Evolutionary conservation across 2,888 invertebrate genomes (phyloP), one percentile per base, ranked within the genome.

Genomic region (Troides aeacus): DNA sequence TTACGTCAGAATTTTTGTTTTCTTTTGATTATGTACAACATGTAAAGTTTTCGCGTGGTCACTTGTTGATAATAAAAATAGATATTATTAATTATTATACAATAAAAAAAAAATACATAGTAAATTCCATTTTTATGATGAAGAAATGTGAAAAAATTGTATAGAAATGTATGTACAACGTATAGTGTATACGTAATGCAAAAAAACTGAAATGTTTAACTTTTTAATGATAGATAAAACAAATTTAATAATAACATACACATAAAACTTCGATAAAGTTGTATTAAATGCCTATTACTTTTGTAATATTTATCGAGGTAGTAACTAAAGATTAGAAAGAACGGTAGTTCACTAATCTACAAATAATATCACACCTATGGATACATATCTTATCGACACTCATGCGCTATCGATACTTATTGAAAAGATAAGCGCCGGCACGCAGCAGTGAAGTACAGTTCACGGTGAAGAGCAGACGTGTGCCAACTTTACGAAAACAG

Each of bases 371-470:
- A 50, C 39, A 46, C n/a, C n/a, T 62, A 57, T 59, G 59, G 58
- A 42, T 62, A 65, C 21, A 66, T 70, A 70, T 66, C 66, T 59
- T 66, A 69, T 69, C 69, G 69, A 66, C 18, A 62, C 62, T 66
- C 62, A 58, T 36, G n/a, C 59, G 58, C 59, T 70, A 70, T 70
- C 70, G 70, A 70, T 66, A 66, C 56, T 66, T 70, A 70, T 70
- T 66, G 63, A 65, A 65, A 66, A 66, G 69, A 66, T 66, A 70
- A n/a, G 30, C 39, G 50, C 65, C 17, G 18, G 21, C 21, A 62
- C 50, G 5, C 64, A 30, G 46, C 70, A 70, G 66, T 70, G 23
- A 17, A 62, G n/a, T 60, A 53, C 21, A 60, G 39, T 53, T 18
- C 15, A 23, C 53, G 15, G 59, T 24, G n/a, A 59, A n/a, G 59